A percentile compares a stretch with the other conserved stretches of the same genome.
Evolutionary conservation across 2,113 vertebrate genomes (phyloP).

Genomic region (Gulo gulo): DNA sequence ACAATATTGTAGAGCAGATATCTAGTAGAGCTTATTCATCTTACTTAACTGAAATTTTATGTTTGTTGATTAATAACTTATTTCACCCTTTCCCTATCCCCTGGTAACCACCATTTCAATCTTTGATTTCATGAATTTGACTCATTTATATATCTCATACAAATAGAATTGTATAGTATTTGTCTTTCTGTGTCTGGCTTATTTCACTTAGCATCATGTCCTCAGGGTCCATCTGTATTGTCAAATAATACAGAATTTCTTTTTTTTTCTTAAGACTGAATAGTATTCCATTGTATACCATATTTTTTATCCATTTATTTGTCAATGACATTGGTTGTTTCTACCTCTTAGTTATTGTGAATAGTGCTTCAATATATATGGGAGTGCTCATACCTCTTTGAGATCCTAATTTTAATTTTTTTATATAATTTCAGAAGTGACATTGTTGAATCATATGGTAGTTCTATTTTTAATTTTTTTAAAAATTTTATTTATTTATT

Average conservation of each 20-base stretch:
- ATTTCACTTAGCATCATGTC: not conserved
- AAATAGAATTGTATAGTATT: not conserved
- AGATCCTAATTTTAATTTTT: not conserved
- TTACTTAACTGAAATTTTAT: not conserved
- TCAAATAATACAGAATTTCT: conserved; percentile 7
- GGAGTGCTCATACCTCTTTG: not conserved
- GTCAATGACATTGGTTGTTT: not conserved
- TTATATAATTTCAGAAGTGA: not conserved
- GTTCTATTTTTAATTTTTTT: not conserved
- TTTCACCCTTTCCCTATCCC: not conserved
- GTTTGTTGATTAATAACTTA: not conserved
- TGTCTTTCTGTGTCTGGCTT: not conserved
- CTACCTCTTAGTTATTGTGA: not conserved
- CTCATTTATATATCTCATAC: not conserved
- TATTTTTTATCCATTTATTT: not conserved
- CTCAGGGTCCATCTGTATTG: not conserved
- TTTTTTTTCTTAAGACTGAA: not conserved
- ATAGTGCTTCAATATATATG: not conserved
- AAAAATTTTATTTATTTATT: too few relatives aligned
- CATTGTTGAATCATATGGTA: not conserved
- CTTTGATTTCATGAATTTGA: not conserved
- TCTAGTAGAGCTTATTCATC: not conserved
- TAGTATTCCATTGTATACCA: not conserved
- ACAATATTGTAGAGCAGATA: not conserved
- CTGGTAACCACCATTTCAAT: not conserved